Evolutionary conservation across 2,113 vertebrate genomes (phyloP), one percentile per base, ranked within the genome.

Genomic region (Asarcornis scutulata): DNA sequence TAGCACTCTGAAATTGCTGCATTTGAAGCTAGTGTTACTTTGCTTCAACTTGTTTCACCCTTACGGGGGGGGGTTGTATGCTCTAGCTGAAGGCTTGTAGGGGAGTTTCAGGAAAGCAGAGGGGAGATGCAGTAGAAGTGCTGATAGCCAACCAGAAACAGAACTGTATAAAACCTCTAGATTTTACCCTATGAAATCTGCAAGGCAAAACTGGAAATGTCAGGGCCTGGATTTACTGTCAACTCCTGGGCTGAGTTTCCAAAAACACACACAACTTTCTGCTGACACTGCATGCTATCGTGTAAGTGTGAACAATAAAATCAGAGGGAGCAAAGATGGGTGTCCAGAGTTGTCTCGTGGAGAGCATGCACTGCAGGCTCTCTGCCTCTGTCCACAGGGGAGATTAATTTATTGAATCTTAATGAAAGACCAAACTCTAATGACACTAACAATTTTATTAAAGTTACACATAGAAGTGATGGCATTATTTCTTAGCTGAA

Each of bases 101-200:
- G 7, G 14, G 3, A 2, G 13, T 64, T 32, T 36, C 0, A 0
- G 40, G 2, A 25, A 68, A 40, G 62, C 13, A 56, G 42, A 62
- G 29, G 31, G 75, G 17, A 11, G 62, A 13, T 3, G 11, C 4
- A 20, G 14, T 22, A 34, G 32, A 42, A 93, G 23, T 81, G 15
- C 15, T 69, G 38, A 21, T 27, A 3, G 6, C 14, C 21, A 52
- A 16, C 14, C n/a, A 72, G 32, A 74, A 48, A 27, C 26, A 52
- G 56, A 69, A 44, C 55, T 42, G 16, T 6, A 8, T 44, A 79
- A 56, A 36, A 34, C 7, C 10, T 53, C 25, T 46, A 22, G 42
- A 48, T 50, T 42, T 79, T 85, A 11, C 36, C 29, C 26, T 29
- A 2, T 29, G 18, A 56, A 83, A 36, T n/a, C 5, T 46, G 9